Base-by-base conservation (phyloP, 2,113 vertebrate genomes). In the Montifringilla adamsi region DNA sequence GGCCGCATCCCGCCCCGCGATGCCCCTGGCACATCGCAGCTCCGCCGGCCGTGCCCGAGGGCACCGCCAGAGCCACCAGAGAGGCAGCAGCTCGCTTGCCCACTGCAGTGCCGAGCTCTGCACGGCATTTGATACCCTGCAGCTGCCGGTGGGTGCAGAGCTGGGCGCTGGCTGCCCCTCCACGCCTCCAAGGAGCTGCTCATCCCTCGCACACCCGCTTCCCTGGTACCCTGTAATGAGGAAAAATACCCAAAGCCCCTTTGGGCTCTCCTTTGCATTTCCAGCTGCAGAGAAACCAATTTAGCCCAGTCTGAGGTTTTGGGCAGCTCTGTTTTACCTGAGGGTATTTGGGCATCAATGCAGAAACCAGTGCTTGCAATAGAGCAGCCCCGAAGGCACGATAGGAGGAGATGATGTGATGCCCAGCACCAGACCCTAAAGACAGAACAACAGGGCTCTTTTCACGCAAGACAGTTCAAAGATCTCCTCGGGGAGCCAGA, bases 121-220 rank as follows among this genome's bases (percentile, higher is more conserved):
- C 75, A 14, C 0, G 24, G 62, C 68, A 75, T 53, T 75, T 27
- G 76, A 55, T 55, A 35, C n/a, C 19, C 28, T 4, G 79, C 76
- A 68, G 76, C 88, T 93, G 90, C 26, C 17, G 41, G 73, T 11
- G 1, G 75, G 63, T 27, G 53, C 56, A 21, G 84, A 49, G 74
- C 60, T 22, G 87, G 82, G 63, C 27, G 24, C 87, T 78, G 78
- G 19, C 56, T 58, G 60, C 82, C 62, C 62, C 1, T 67, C 60
- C 3, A 0, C 1, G 6, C 80, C 67, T 46, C 55, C 77, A 4
- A 2, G 37, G 49, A 63, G 44, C 31, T 1, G 17, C 77, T 64
- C 26, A 1, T 49, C 77, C 3, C 8, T 44, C 1, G 0, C 39
- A 15, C 27, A 0, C 49, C 53, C 1, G 0, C 62, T 66, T 21